phyloP scores from a whole-genome alignment of 1,140 invertebrate species.

The Zaprionus gabonicus region DNA sequence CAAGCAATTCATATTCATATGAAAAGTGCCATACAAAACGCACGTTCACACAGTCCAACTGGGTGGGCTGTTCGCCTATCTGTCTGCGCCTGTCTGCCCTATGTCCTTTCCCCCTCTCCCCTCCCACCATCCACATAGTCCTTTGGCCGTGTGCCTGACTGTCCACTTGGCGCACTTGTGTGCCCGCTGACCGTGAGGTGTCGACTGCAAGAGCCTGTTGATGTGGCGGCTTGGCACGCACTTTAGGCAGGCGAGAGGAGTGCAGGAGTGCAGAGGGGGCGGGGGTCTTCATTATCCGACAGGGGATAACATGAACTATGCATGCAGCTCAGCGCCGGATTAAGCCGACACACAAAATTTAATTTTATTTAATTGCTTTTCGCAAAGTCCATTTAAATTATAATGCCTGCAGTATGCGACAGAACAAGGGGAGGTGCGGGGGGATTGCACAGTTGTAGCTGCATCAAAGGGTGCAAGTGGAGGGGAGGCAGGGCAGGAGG shows the following conservation, averaged over 20 bases:
- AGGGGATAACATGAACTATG: slow-evolving; percentile 76
- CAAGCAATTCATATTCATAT: slow-evolving; percentile 82
- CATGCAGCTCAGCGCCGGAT: slow-evolving; percentile 73
- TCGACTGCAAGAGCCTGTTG: slow-evolving; percentile 59
- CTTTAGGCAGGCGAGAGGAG: slow-evolving; percentile 20
- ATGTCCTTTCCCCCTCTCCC: slow-evolving; percentile 6
- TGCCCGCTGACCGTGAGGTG: slow-evolving; percentile 47
- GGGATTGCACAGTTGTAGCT: background rate
- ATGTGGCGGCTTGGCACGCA: slow-evolving; percentile 52
- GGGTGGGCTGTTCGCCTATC: background rate
- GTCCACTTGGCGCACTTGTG: slow-evolving; percentile 56
- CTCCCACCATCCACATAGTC: background rate
- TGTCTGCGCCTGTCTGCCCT: slow-evolving; percentile 2
- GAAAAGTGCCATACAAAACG: slow-evolving; percentile 67
- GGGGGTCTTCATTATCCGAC: slow-evolving; percentile 39
- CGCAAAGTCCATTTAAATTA: slow-evolving; percentile 81
- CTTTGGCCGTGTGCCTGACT: slow-evolving; percentile 1
- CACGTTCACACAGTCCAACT: slow-evolving; percentile 44
- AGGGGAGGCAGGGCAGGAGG: background rate
- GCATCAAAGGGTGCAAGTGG: background rate
- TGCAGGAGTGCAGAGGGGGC: background rate
- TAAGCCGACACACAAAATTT: slow-evolving; percentile 73
- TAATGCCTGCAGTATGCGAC: slow-evolving; percentile 60
- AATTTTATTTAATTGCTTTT: slow-evolving; percentile 81
- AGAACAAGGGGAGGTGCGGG: slow-evolving; percentile 14